phyloP scores from a whole-genome alignment of 1,140 invertebrate genomes.

The silkworm (Bombyx mori) region ASM3026992v2 NC_085115.1:12173001-12173500 shows the following conservation, averaged over 20 bases:
- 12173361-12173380: background rate
- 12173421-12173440: too few species aligned
- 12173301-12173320: too few species aligned
- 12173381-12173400: too few species aligned
- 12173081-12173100: slow-evolving; percentile 86
- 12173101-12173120: slow-evolving; percentile 86
- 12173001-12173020: slow-evolving; percentile 84
- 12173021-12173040: slow-evolving; percentile 78
- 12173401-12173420: too few species aligned
- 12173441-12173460: too few species aligned
- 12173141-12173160: slow-evolving; percentile 78
- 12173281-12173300: too few species aligned
- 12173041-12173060: slow-evolving; percentile 83
- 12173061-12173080: slow-evolving; percentile 89
- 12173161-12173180: slow-evolving; percentile 77
- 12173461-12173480: too few species aligned
- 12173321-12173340: background rate
- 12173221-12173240: background rate
- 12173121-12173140: slow-evolving; percentile 79
- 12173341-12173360: background rate
- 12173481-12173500: too few species aligned
- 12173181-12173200: slow-evolving; percentile 7
- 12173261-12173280: too few species aligned
- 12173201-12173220: background rate
- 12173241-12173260: background rate